Percentiles rank a stretch among this genome's conserved stretches.
Evolutionary conservation across 2,113 vertebrate species (phyloP).

Genomic region (Cephalophus harveyi): DNA sequence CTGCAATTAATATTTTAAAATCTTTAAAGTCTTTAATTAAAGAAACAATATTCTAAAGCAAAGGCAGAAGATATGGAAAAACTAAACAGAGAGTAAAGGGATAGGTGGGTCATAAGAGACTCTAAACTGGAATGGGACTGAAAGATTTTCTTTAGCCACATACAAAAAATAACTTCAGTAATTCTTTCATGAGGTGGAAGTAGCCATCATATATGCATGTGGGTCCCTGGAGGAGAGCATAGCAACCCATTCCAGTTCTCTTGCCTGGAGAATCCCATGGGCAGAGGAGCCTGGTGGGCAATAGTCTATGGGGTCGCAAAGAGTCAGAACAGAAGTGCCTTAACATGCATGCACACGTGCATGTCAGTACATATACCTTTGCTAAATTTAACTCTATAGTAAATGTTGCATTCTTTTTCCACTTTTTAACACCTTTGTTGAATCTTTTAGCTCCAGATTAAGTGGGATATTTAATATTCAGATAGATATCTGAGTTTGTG

Average conservation of each 20-base stretch:
- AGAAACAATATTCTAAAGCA: not conserved
- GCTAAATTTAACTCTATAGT: not conserved
- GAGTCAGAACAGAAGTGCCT: not conserved
- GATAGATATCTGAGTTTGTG: not conserved
- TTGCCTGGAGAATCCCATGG: not conserved
- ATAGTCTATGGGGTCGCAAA: not conserved
- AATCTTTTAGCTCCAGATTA: not conserved
- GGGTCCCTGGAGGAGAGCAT: not conserved
- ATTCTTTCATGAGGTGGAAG: not conserved
- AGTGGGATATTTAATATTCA: not conserved
- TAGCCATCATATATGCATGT: not conserved
- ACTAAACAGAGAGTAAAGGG: not conserved
- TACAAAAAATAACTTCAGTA: not conserved
- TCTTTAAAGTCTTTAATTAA: not conserved
- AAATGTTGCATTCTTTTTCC: not conserved
- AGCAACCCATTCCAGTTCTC: not conserved
- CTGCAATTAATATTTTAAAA: not conserved
- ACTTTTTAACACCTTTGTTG: not conserved
- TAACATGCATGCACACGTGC: fast-evolving
- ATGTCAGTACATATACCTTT: not conserved
- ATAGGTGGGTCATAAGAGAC: not conserved
- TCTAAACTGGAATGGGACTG: not conserved
- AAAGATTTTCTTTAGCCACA: not conserved
- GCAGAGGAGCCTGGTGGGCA: not conserved
- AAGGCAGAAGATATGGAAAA: not conserved